phyloP scores from a whole-genome alignment of 2,113 vertebrate genomes.

The Oreochromis spilurus region DNA sequence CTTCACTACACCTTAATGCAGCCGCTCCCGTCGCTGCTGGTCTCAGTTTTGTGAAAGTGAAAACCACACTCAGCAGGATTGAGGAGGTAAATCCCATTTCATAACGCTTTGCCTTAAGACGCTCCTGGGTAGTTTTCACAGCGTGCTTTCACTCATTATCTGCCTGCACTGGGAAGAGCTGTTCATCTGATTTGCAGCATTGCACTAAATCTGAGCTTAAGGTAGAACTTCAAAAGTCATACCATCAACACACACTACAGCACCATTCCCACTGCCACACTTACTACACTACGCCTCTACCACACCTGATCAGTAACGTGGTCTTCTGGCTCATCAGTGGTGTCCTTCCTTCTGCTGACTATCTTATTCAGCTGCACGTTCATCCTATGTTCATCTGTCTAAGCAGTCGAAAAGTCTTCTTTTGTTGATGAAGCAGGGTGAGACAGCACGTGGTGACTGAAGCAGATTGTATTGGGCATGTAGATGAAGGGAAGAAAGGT shows the following conservation, averaged over 20 bases:
- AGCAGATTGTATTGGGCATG: background rate
- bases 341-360: background rate
- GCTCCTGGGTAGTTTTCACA: background rate
- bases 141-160: background rate
- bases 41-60: background rate
- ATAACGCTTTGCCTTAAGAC: background rate
- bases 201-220: background rate
- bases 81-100: background rate
- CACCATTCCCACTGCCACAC: background rate
- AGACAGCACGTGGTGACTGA: background rate
- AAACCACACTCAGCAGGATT: background rate
- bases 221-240: background rate
- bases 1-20: too few relatives aligned
- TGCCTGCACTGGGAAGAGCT: background rate
- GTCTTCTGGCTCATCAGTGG: background rate
- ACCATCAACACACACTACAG: background rate
- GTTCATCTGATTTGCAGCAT: background rate
- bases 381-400: background rate
- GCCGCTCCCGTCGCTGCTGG: background rate
- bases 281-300: background rate
- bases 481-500: background rate
- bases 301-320: accelerated
- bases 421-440: background rate
- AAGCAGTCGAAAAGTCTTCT: background rate
- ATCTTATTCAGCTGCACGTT: background rate